Percentiles rank a stretch among this genome's conserved stretches.
Conservation (phyloP, 2,888 invertebrate species). For the Heteromyza rotundicornis region DNA sequence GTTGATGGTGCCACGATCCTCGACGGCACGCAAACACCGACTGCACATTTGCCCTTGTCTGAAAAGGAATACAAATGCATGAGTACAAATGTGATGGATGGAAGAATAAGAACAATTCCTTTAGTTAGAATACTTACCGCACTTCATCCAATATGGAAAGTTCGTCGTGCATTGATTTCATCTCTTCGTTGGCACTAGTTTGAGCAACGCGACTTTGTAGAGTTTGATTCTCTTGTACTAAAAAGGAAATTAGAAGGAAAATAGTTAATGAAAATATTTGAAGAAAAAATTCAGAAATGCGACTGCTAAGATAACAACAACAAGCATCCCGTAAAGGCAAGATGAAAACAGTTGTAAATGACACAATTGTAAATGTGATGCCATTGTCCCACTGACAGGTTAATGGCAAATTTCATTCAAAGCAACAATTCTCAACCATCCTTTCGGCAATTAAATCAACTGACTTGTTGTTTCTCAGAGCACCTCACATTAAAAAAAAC, state of each 20-base stretch:
- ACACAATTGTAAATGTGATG: too few relatives aligned
- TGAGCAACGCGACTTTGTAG: slow-evolving; percentile 59
- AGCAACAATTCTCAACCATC: too few relatives aligned
- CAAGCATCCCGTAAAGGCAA: background rate
- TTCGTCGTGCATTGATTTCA: slow-evolving; percentile 78
- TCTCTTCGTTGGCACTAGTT: slow-evolving; percentile 71
- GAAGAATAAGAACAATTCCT: slow-evolving; percentile 9
- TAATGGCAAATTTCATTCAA: too few relatives aligned
- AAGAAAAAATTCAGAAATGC: too few relatives aligned
- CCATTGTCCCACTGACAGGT: too few relatives aligned
- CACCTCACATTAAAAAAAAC: too few relatives aligned
- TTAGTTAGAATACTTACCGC: slow-evolving; percentile 66
- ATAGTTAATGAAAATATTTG: too few relatives aligned
- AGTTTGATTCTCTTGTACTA: slow-evolving; percentile 61
- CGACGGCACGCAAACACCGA: slow-evolving; percentile 76
- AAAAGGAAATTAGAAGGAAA: slow-evolving; percentile 9
- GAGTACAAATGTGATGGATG: background rate
- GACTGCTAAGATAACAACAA: too few relatives aligned
- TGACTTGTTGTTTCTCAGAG: background rate
- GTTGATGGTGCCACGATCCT: slow-evolving; percentile 61
- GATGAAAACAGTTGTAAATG: too few relatives aligned
- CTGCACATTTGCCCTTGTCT: slow-evolving; percentile 85
- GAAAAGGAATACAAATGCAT: slow-evolving; percentile 29
- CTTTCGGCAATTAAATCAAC: background rate
- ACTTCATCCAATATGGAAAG: slow-evolving; percentile 85